A percentile compares a stretch with the other conserved stretches of the same genome.
phyloP scores from a whole-genome alignment of 2,888 invertebrate species.

The Hemithea aestivaria region DNA sequence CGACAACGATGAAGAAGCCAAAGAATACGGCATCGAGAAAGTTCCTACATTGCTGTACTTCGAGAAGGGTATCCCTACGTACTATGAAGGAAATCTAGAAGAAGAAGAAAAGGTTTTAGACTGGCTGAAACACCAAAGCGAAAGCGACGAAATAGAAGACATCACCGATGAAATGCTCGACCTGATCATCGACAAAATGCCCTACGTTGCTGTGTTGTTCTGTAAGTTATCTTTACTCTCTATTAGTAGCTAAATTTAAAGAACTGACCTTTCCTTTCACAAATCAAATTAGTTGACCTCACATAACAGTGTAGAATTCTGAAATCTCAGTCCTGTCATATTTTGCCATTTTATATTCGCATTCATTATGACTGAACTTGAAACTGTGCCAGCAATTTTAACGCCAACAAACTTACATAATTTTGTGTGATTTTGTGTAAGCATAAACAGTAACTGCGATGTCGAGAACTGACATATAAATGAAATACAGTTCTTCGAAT shows the following conservation, averaged over 20 bases:
- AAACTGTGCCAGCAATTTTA: constrained; percentile 40
- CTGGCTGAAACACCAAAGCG: constrained; percentile 91
- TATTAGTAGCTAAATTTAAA: too few species aligned
- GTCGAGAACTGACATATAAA: constrained; percentile 73
- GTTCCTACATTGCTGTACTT: constrained; percentile 91
- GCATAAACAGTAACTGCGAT: constrained; percentile 43
- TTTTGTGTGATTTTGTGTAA: constrained; percentile 27
- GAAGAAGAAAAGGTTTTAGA: constrained; percentile 92
- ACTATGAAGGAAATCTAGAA: constrained; percentile 90
- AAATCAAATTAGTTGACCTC: too few species aligned
- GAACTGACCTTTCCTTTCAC: too few species aligned
- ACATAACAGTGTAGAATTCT: too few species aligned
- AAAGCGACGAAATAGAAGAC: constrained; percentile 95
- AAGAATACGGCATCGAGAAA: constrained; percentile 94
- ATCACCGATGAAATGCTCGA: constrained; percentile 97
- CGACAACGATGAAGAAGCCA: constrained; percentile 93
- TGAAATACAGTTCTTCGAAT: constrained; percentile 71
- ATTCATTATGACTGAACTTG: constrained; percentile 32
- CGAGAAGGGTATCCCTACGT: constrained; percentile 86
- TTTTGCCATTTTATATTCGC: constrained; percentile 28
- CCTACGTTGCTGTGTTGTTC: constrained; percentile 93
- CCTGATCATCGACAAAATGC: constrained; percentile 91
- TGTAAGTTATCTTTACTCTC: constrained; percentile 77
- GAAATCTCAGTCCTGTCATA: too few species aligned
- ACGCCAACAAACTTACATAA: constrained; percentile 9